These are phyloP conservation scores for Drosophila mayri DNA, from an alignment of 1,140 invertebrate species.

Conservation along the genomic window DNA sequence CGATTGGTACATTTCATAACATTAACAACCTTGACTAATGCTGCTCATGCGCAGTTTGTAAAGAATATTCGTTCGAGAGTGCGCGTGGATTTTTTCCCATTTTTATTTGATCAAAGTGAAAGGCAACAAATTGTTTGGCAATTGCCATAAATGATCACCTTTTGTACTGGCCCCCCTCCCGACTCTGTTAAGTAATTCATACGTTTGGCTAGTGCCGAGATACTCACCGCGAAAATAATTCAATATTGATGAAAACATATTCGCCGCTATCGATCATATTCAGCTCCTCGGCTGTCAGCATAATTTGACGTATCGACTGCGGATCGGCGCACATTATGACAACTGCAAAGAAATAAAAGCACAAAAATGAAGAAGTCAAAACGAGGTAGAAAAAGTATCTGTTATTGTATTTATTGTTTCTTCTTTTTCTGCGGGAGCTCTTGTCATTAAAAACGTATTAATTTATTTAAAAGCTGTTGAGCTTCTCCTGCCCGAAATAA, in stretches of 20 bases:
- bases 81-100: slow-evolving; percentile 55
- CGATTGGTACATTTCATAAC: slow-evolving; percentile 63
- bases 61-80: slow-evolving; percentile 69
- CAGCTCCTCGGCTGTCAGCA: slow-evolving; percentile 95
- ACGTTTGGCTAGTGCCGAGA: slow-evolving; percentile 26
- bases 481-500: slow-evolving; percentile 34
- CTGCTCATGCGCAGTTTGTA: slow-evolving; percentile 66
- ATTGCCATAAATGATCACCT: slow-evolving; percentile 69
- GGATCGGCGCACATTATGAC: slow-evolving; percentile 97
- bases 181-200: slow-evolving; percentile 50
- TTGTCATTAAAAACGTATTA: slow-evolving; percentile 77
- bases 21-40: slow-evolving; percentile 78
- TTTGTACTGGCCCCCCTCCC: slow-evolving; percentile 18
- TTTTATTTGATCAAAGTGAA: slow-evolving; percentile 67
- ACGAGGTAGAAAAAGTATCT: slow-evolving; percentile 20
- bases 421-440: slow-evolving; percentile 26
- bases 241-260: slow-evolving; percentile 99
- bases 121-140: slow-evolving; percentile 67
- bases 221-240: slow-evolving; percentile 96
- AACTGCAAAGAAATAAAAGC: slow-evolving; percentile 89
- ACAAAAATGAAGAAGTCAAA: slow-evolving; percentile 31
- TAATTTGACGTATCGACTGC: slow-evolving; percentile 93
- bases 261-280: slow-evolving; percentile 98
- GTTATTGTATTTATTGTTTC: slow-evolving; percentile 5
- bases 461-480: slow-evolving; percentile 58